phyloP scores from a whole-genome alignment of 2,888 invertebrate species.

The Cataglyphis livida region DNA sequence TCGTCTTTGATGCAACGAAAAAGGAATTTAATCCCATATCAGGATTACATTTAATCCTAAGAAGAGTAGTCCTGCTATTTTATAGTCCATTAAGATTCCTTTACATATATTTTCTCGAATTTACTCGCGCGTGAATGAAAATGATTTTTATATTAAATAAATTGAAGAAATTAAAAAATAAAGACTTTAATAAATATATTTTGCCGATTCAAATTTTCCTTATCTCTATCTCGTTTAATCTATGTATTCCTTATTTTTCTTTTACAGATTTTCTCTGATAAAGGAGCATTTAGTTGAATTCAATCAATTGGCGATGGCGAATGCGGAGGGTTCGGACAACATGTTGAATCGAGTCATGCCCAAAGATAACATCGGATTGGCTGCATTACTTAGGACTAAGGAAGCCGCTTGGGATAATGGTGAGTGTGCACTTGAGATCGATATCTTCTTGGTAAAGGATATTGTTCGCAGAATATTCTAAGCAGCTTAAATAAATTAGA shows the following conservation, averaged over 20 bases:
- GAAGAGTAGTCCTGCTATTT: background rate
- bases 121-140: background rate
- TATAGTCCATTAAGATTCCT: background rate
- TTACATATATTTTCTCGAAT: background rate
- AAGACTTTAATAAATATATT: background rate
- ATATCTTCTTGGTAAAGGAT: background rate
- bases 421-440: constrained; percentile 84
- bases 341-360: constrained; percentile 99
- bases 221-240: background rate
- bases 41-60: background rate
- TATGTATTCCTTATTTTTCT: constrained; percentile 4
- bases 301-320: constrained; percentile 99
- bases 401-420: constrained; percentile 97
- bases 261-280: constrained; percentile 94
- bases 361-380: constrained; percentile 99
- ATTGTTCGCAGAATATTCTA: background rate
- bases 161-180: background rate
- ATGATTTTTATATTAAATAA: background rate
- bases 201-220: background rate
- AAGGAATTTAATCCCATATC: no score
- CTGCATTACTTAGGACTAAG: constrained; percentile 97
- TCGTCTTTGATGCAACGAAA: background rate
- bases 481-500: background rate
- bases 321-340: constrained; percentile 98
- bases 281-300: constrained; percentile 99